Evolutionary conservation across 2,113 vertebrate genomes (phyloP).

Genomic region (Penelope pileata): DNA sequence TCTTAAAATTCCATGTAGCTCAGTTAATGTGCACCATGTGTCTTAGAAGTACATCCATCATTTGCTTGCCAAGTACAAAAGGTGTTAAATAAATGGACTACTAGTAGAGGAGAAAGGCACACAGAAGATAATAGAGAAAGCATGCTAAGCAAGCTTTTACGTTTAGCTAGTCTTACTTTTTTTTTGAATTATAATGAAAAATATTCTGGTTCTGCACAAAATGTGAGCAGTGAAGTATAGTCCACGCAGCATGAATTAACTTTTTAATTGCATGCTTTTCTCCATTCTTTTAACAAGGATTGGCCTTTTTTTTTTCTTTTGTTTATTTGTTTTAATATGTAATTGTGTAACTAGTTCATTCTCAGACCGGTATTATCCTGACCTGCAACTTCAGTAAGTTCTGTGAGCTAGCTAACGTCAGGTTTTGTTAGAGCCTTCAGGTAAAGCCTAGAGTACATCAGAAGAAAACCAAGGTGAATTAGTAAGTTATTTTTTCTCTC

Average conservation of each 20-base stretch:
- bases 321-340: neutral
- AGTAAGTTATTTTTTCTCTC: neutral
- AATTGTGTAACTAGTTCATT: neutral
- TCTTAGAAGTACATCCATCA: neutral
- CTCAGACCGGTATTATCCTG: neutral
- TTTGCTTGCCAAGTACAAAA: constrained; percentile 37
- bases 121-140: neutral
- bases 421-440: neutral
- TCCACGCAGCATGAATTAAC: neutral
- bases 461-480: neutral
- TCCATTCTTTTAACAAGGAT: neutral
- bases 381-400: neutral
- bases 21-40: constrained; percentile 31
- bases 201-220: neutral
- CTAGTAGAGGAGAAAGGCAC: neutral
- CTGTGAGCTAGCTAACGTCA: neutral
- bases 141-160: neutral
- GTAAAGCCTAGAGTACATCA: neutral
- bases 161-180: neutral
- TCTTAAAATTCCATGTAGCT: constrained; percentile 48
- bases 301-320: neutral
- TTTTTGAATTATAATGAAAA: neutral
- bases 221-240: neutral
- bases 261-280: neutral
- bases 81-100: constrained; percentile 11